A percentile compares a stretch with the other conserved stretches of the same genome.
Conservation (phyloP, 2,113 vertebrate genomes). For the Leucopsar rothschildi region DNA sequence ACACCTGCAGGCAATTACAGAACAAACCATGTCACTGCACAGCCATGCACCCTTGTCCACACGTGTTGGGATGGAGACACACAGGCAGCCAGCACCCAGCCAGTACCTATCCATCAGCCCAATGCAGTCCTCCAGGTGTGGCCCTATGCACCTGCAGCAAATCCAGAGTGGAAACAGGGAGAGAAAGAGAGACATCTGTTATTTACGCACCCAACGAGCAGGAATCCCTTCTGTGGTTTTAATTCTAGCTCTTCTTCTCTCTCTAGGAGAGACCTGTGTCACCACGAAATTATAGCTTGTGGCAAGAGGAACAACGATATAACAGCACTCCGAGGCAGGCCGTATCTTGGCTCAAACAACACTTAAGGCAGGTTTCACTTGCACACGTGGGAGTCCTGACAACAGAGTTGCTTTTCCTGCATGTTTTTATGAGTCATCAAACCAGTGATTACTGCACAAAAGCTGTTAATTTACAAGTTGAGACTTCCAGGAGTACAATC, state of each 20-base stretch:
- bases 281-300: not conserved
- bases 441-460: slow-evolving; percentile 27
- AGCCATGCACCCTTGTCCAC: slow-evolving; percentile 74
- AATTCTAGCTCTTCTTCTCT: not conserved
- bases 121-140: slow-evolving; percentile 91
- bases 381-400: not conserved
- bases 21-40: slow-evolving; percentile 78
- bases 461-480: not conserved
- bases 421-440: slow-evolving; percentile 8
- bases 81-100: slow-evolving; percentile 60
- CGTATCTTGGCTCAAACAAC: not conserved
- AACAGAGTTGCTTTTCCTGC: not conserved
- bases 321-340: not conserved
- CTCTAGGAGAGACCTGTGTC: not conserved
- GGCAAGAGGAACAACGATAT: not conserved
- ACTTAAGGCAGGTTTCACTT: slow-evolving; percentile 28
- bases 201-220: not conserved
- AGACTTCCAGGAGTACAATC: not conserved
- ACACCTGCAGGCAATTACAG: slow-evolving; percentile 84
- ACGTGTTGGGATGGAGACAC: slow-evolving; percentile 58
- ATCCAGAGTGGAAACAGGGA: slow-evolving; percentile 42
- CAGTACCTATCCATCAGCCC: slow-evolving; percentile 98
- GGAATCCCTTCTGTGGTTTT: not conserved
- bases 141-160: slow-evolving; percentile 89
- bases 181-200: slow-evolving; percentile 64